These are phyloP conservation scores for Latrodectus geometricus DNA, from an alignment of 1,140 invertebrate genomes.

Conservation along the genomic window DNA sequence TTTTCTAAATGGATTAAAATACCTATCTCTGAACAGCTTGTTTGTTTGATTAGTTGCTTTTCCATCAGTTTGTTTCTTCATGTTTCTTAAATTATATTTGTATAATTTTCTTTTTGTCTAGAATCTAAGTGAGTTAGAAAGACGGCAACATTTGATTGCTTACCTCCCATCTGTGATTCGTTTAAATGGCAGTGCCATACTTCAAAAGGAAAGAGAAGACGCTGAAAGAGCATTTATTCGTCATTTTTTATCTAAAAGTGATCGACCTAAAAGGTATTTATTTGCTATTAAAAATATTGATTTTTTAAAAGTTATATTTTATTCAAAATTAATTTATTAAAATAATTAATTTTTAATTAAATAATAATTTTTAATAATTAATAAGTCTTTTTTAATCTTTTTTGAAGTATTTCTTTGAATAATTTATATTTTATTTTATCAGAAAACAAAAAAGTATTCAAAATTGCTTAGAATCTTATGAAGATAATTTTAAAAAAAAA, in stretches of 20 bases:
- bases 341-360: background rate
- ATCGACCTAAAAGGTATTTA: constrained; percentile 64
- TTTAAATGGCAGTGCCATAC: constrained; percentile 88
- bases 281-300: background rate
- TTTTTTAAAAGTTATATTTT: background rate
- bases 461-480: too few species aligned
- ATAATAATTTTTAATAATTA: constrained; percentile 3
- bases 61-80: too few species aligned
- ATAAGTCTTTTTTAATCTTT: background rate
- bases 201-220: constrained; percentile 85
- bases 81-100: too few species aligned
- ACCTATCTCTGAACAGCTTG: too few species aligned
- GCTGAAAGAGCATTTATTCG: constrained; percentile 93
- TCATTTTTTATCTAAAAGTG: constrained; percentile 81
- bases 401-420: background rate
- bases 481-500: too few species aligned
- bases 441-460: too few species aligned
- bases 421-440: background rate
- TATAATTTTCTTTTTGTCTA: background rate
- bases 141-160: constrained; percentile 86
- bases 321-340: background rate
- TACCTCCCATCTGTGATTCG: constrained; percentile 85
- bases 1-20: too few species aligned
- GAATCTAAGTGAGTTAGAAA: constrained; percentile 77
- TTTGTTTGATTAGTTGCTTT: too few species aligned